Evolutionary conservation across 2,113 vertebrate species (phyloP).

Genomic region (Cephalophus harveyi): DNA sequence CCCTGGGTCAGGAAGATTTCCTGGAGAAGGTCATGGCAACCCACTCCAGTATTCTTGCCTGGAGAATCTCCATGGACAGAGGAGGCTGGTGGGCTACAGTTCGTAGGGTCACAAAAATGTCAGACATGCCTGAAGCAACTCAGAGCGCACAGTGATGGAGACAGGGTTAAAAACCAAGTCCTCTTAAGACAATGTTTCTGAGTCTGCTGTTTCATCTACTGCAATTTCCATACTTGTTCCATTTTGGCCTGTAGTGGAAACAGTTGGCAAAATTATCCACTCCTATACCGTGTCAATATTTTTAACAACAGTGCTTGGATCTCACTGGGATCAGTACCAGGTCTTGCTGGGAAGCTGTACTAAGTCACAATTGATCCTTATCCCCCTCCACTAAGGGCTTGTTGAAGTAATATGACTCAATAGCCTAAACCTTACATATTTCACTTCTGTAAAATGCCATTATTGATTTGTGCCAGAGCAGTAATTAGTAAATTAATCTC

Average conservation of each 20-base stretch:
- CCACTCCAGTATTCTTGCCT: background rate
- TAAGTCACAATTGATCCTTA: background rate
- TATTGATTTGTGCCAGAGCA: background rate
- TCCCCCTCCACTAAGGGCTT: background rate
- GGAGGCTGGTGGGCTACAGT: background rate
- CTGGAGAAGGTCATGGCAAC: background rate
- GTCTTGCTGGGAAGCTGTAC: background rate
- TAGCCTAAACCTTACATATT: background rate
- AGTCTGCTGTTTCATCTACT: background rate
- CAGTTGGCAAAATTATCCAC: background rate
- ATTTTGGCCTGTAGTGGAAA: background rate
- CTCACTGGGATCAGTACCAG: background rate
- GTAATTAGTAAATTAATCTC: conserved; percentile 41
- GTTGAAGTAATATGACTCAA: background rate
- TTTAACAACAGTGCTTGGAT: background rate
- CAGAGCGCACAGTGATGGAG: background rate
- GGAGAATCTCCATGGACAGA: background rate
- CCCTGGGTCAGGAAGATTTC: background rate
- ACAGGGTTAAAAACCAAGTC: background rate
- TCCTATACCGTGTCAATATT: background rate
- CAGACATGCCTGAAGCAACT: background rate
- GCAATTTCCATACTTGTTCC: background rate
- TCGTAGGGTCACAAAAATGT: background rate
- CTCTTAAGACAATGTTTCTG: background rate
- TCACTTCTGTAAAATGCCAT: conserved; percentile 1